Base-by-base conservation (phyloP, 2,797 vertebrate species). In the Eleutherodactylus coqui region DNA sequence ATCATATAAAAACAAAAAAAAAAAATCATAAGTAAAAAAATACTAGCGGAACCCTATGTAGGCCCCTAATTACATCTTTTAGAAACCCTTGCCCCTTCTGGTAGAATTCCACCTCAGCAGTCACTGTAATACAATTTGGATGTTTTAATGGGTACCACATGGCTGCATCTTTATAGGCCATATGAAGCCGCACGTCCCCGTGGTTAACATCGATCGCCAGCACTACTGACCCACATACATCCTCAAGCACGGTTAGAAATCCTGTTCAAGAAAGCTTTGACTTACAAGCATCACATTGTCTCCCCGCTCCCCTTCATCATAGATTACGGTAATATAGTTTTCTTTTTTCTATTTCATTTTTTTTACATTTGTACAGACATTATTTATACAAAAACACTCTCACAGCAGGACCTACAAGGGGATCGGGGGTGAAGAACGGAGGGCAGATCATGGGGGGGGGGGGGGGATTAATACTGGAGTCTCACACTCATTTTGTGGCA, bases 381-480 rank as follows among this genome's bases (percentile, higher is more conserved):
- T 87, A 62, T 93, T 73, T 89, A 89, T 91, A 91, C 85, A 91
- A 88, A 83, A 90, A 90, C 92, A 93, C 91, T 91, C 92, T 92
- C 91, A 91, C 84, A 75, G 77, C 80, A 72, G 80, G 67, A 82
- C 67, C 62, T 34, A 34, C 21, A 36, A 72, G 49, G 79, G 69
- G 69, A 81, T 81, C 29, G 47, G 41, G 76, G 78, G 21, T 14
- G 16, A 82, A 82, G 11, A 16, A 55, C 17, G 24, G 60, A 19
- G 67, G 53, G 41, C 5, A 7, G 49, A n/a, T 51, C 69, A 45
- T 29, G 29, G 24, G 49, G 34, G 17, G 29, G 24, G 49, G 34
- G 17, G 1, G 47, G 43, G 19, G 32, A 14, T 38, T 69, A 64
- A 72, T 77, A 77, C 49, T 38, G 49, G 51, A 41, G 51, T 13